Percentiles rank a stretch among this genome's conserved stretches.
Conservation (phyloP, 2,797 vertebrate genomes). For the Cirrhinus mrigala region DNA sequence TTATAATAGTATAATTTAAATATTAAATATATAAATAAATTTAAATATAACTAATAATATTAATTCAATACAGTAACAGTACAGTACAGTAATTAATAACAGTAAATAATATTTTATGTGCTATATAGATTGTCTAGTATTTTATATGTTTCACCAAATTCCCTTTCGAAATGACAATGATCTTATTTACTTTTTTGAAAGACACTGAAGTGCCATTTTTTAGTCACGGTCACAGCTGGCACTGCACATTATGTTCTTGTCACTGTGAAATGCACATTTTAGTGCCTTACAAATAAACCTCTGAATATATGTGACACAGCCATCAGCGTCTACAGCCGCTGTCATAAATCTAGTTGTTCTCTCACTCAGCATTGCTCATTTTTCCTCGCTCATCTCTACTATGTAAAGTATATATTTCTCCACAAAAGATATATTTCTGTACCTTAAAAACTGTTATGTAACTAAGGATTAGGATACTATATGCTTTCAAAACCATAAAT, state of each 20-base stretch:
- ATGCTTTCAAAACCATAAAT: neutral
- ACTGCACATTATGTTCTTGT: neutral
- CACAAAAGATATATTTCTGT: neutral
- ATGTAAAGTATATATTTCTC: neutral
- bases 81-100: no score
- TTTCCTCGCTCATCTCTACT: neutral
- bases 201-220: neutral
- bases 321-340: constrained; percentile 16
- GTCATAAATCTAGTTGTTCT: constrained; percentile 1
- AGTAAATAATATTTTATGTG: no score
- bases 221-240: neutral
- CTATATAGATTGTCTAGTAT: no score
- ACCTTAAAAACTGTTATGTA: no score
- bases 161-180: neutral
- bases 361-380: constrained; percentile 19
- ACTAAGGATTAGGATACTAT: neutral
- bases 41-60: no score
- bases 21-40: no score
- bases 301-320: constrained; percentile 9
- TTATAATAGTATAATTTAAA: no score
- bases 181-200: neutral
- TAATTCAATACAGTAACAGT: no score
- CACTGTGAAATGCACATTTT: neutral
- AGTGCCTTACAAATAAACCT: constrained; percentile 1
- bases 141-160: neutral